Evolutionary conservation across 2,888 invertebrate species (phyloP).

Genomic region (Drosophila mercatorum): DNA sequence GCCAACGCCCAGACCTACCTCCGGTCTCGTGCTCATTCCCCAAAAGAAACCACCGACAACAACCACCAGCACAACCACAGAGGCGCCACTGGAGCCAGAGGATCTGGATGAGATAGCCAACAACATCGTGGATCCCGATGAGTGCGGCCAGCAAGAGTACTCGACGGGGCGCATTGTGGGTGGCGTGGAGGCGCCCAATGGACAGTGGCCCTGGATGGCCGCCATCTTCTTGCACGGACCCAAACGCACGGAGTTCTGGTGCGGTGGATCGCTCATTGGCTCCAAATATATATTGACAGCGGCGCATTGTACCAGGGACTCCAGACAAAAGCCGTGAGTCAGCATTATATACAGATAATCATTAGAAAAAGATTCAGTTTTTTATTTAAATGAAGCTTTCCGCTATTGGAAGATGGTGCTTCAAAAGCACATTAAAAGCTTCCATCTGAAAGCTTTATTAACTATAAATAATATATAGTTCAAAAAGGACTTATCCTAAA

Average conservation of each 20-base stretch:
- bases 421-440: not conserved
- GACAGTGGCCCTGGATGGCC: constrained; percentile 98
- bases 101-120: constrained; percentile 72
- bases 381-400: not conserved
- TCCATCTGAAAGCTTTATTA: not conserved
- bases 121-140: constrained; percentile 85
- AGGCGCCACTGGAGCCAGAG: constrained; percentile 74
- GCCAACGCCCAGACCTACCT: constrained; percentile 59
- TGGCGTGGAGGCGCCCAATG: constrained; percentile 92
- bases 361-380: not conserved
- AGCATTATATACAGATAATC: not conserved
- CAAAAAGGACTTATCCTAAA: too few species aligned
- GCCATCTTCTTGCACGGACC: constrained; percentile 95
- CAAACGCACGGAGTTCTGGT: constrained; percentile 95
- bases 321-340: constrained; percentile 93
- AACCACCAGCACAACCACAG: constrained; percentile 86
- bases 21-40: constrained; percentile 80
- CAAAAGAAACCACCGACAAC: constrained; percentile 85
- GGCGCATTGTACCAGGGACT: constrained; percentile 96
- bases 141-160: constrained; percentile 93
- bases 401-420: too few species aligned
- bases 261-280: constrained; percentile 95
- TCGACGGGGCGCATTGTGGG: constrained; percentile 96
- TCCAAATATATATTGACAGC: constrained; percentile 92
- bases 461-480: not conserved